Evolutionary conservation across 2,797 vertebrate species (phyloP), one percentile per base, ranked within the genome.

Genomic region (Gephyroberyx darwinii): DNA sequence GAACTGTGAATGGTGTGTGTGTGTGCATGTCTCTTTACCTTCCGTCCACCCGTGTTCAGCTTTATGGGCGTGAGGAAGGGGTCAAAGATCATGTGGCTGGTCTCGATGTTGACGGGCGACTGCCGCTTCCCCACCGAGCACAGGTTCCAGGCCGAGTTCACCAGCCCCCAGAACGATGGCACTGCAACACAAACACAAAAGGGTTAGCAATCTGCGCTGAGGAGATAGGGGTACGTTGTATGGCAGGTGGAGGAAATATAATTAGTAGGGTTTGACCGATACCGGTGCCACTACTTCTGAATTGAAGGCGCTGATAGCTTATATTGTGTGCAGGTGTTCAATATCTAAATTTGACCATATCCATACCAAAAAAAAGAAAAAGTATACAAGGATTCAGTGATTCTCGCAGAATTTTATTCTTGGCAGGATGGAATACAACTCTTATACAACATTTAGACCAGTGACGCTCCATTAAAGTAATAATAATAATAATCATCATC

Each of bases 21-120:
- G 47, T 43, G 56, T 56, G 53, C 13, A 30, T 35, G 48, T 65
- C 51, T 19, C 93, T 87, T 26, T 97, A 98, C 98, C 97, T 99
- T 99, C 83, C 94, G 95, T 84, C 96, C 96, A 1, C 96, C 98
- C 0, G 97, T 98, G 92, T 98, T 99, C 84, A 99, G 95, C 74
- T 96, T 96, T 71, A 99, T 95, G 16, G 97, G 96, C 1, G 94
- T 97, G 89, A 99, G 93, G 91, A 98, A 99, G 37, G 97, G 98
- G 90, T 99, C 98, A 75, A 99, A 99, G 91, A 99, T 99, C 98
- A 99, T 99, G 93, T 98, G 97, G 89, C 96, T 98, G 85, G 98
- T 99, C 94, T 99, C 97, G 75, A 99, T 98, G 94, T 99, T 98
- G 89, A 99, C 96, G 12, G 98, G 97, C 0, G 98, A 99, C 92